Evolutionary conservation across 2,113 vertebrate genomes (phyloP), one percentile per base, ranked within the genome.

Genomic region (Cottus gobio): DNA sequence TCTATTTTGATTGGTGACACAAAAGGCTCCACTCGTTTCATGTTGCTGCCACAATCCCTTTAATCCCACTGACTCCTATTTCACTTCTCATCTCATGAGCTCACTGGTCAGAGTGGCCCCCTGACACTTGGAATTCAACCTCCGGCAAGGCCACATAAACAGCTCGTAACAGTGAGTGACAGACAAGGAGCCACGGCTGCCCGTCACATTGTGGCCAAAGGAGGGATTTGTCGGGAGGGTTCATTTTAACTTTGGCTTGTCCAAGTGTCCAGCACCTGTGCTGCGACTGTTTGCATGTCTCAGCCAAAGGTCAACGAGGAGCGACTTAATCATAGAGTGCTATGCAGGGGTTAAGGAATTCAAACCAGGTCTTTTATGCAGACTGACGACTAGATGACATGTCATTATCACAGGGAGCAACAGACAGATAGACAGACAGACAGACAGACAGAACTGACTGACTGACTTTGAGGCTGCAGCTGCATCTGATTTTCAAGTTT

Each of bases 171-270:
- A 26, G 61, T 34, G 18, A 69, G 15, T 57, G 84, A 81, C 76
- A 64, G 81, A 81, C 71, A 60, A 77, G 83, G 62, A 73, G 68
- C 13, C 42, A 24, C 20, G 54, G 61, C 86, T 66, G 83, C 31
- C 52, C 61, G 10, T 28, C 46, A 62, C 70, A 80, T 30, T 80
- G 79, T 58, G 71, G 64, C 63, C 26, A 31, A 39, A 58, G 52
- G 26, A 76, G 67, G 71, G 78, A 85, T 88, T 75, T 77, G 65
- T 69, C 77, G 18, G 60, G 71, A 60, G 71, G 63, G 82, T 76
- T 92, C 88, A 90, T 54, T 91, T 90, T 90, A 91, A 85, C 84
- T 61, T 44, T 54, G 81, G 76, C 63, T 37, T 1, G 0, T 64
- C 57, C 31, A 4, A 71, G 71, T 20, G 71, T 68, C 72, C 57